phyloP scores from a whole-genome alignment of 2,888 invertebrate species.

The Oscheius sp. region DNA sequence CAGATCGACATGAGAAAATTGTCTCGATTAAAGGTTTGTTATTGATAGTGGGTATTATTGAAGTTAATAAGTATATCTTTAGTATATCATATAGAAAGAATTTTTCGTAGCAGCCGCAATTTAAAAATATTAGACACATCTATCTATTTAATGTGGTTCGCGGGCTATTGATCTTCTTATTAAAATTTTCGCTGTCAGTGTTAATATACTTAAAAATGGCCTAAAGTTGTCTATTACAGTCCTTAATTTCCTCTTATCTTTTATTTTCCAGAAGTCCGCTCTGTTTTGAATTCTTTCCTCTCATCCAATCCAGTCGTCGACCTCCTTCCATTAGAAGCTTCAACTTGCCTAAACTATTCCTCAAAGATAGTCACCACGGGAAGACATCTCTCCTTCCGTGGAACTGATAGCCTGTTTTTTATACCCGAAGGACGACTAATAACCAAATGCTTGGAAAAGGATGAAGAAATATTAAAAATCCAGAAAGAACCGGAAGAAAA shows the following conservation, averaged over 20 bases:
- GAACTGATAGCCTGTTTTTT: background rate
- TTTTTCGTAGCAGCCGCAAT: no score
- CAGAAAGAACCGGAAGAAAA: background rate
- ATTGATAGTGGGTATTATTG: no score
- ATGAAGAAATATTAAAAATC: background rate
- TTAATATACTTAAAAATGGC: no score
- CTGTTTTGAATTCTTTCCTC: background rate
- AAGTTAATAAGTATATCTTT: no score
- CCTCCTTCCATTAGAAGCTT: background rate
- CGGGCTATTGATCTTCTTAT: no score
- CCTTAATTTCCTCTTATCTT: background rate
- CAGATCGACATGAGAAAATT: conserved; percentile 14
- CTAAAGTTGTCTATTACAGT: no score
- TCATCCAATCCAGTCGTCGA: conserved; percentile 6
- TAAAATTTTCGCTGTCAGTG: no score
- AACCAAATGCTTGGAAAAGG: conserved; percentile 6
- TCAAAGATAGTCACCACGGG: background rate
- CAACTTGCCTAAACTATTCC: background rate
- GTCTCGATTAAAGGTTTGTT: background rate
- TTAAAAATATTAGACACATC: no score
- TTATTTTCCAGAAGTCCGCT: background rate
- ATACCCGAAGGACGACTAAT: conserved; percentile 6
- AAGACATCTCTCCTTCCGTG: conserved; percentile 1
- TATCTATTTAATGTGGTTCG: no score
- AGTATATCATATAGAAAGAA: no score